Evolutionary conservation across 2,797 vertebrate species (phyloP).

Genomic region (Clarias platycephalus): DNA sequence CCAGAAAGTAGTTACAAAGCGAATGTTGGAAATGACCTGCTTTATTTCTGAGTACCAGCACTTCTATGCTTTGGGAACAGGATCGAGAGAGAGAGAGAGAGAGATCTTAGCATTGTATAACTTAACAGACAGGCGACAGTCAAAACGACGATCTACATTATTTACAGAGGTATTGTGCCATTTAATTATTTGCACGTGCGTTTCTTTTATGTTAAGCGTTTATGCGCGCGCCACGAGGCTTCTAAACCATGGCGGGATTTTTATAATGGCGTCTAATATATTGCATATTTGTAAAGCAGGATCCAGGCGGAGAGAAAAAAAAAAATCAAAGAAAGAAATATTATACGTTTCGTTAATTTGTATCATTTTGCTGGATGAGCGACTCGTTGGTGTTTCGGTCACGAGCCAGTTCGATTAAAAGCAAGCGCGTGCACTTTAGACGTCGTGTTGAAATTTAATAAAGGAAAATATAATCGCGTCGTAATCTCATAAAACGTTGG

Average conservation of each 20-base stretch:
- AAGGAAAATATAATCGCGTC: not conserved
- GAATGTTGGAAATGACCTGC: not conserved
- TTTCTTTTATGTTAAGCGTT: not conserved
- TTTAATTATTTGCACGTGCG: not conserved
- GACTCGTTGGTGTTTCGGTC: not conserved
- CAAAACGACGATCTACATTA: not conserved
- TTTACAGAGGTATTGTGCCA: slow-evolving; percentile 16
- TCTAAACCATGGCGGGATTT: too few species aligned
- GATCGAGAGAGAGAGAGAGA: not conserved
- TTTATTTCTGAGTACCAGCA: not conserved
- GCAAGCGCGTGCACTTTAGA: not conserved
- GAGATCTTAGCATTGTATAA: not conserved
- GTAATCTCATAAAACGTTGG: too few species aligned
- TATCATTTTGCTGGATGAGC: not conserved
- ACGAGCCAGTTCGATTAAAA: not conserved
- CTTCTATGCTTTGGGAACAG: not conserved
- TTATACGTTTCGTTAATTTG: not conserved
- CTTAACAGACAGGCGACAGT: not conserved
- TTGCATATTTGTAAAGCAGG: not conserved
- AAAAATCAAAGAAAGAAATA: not conserved
- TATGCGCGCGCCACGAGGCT: not conserved
- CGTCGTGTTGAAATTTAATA: too few species aligned
- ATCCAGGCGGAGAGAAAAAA: not conserved
- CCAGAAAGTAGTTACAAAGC: not conserved
- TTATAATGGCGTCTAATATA: not conserved